A percentile compares a stretch with the other conserved stretches of the same genome.
phyloP scores from a whole-genome alignment of 1,140 invertebrate genomes.

The Drosophila nasuta region DNA sequence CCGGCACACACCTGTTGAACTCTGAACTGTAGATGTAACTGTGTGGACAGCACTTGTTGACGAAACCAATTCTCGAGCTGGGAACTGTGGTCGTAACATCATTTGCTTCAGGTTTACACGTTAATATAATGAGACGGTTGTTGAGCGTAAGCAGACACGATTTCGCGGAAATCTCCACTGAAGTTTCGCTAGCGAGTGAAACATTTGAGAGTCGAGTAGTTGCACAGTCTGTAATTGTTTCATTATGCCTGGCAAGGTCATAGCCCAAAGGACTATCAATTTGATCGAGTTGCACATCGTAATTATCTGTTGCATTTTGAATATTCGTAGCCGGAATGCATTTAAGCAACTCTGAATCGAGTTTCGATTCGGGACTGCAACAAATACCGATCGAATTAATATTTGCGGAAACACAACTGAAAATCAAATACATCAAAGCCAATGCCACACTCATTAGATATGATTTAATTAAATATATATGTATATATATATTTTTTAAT shows the following conservation, averaged over 20 bases:
- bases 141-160: slow-evolving; percentile 36
- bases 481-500: slow-evolving; percentile 1
- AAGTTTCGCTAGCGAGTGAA: slow-evolving; percentile 7
- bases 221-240: slow-evolving; percentile 16
- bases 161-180: slow-evolving; percentile 5
- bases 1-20: slow-evolving; percentile 40
- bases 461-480: slow-evolving; percentile 3
- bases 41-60: slow-evolving; percentile 65
- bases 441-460: slow-evolving; percentile 34
- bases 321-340: slow-evolving; percentile 6
- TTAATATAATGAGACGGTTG: slow-evolving; percentile 19
- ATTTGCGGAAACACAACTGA: slow-evolving; percentile 30
- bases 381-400: slow-evolving; percentile 12
- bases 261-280: slow-evolving; percentile 29
- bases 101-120: slow-evolving; percentile 7
- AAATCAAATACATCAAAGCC: slow-evolving; percentile 33
- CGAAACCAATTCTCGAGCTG: slow-evolving; percentile 32
- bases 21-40: slow-evolving; percentile 47
- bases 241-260: slow-evolving; percentile 3
- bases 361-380: slow-evolving; percentile 19
- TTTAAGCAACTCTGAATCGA: slow-evolving; percentile 7
- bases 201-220: slow-evolving; percentile 15
- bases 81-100: background rate
- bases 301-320: background rate
- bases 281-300: background rate